Evolutionary conservation across 2,888 invertebrate species (phyloP), one percentile per base, ranked within the genome.

Genomic region (Aporophyla nigra): DNA sequence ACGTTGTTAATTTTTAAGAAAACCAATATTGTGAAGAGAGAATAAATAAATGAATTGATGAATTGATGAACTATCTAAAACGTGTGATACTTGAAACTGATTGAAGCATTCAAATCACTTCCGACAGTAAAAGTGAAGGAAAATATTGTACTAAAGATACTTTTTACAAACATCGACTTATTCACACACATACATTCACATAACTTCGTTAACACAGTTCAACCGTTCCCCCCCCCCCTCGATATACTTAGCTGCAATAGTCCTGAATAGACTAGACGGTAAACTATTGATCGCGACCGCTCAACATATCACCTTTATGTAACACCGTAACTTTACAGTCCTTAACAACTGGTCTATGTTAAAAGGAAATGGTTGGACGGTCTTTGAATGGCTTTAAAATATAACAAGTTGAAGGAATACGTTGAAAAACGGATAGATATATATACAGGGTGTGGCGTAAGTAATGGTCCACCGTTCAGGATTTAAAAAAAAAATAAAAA

Each of bases 201-300:
- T 2, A 51, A 27, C 46, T 76, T 54, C 12, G 53, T 51, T 9
- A 46, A 68, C 63, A 79, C 40, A 68, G 63, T 49, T 49, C 33
- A 54, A 65, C 40, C 49, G 49, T 54, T 71, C 67, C 71, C 54
- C 46, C 56, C n/a, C 46, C 56, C 21, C 40, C 59, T 61, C 51
- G 49, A 61, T 68, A 63, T 80, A 33, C 33, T 33, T 33, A 74
- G 16, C 27, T 81, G 78, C 75, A 76, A 76, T 77, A 40, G 71
- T 80, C 63, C 61, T 76, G 74, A 65, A 75, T 59, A 82, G 71
- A 62, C 67, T 59, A 76, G 78, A 71, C 80, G 71, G 78, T 69
- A 68, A 78, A 76, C 67, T 89, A 88, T 88, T 80, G 88, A 89
- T 88, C 84, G 83, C 65, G 59, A 61, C 53, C 62, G 62, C 59